Base-by-base conservation (phyloP, 2,797 vertebrate genomes). In the Notolepis coatsorum region DNA sequence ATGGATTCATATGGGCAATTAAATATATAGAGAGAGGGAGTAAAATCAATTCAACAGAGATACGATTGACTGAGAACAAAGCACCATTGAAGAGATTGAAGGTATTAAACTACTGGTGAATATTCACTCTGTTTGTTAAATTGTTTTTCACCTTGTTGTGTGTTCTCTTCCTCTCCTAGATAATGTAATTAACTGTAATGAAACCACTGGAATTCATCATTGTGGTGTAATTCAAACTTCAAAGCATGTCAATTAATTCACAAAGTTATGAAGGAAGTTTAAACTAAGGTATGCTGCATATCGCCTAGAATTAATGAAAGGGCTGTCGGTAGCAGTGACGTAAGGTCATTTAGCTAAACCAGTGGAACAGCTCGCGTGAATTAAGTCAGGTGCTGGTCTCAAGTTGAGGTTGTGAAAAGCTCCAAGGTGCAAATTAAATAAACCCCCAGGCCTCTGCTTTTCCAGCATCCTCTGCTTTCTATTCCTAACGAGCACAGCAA, bases 381-480 rank as follows among this genome's bases (percentile, higher is more conserved):
- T 31, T 31, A 33, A 28, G 27, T 3, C 30, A 24, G n/a, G 47
- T 70, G 45, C 57, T 57, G n/a, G 33, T 89, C 72, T 88, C 78
- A 76, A 61, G 80, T 85, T 84, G 72, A 76, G 61, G 67, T 80
- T 66, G 60, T 61, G 73, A 79, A 87, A 91, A 82, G 89, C 91
- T 92, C 90, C 73, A 79, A 89, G 88, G 91, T 90, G 84, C 85
- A 89, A 86, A 74, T 84, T 81, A 90, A 87, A 91, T 77, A 80
- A n/a, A 80, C 71, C 88, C 84, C 87, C 88, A 85, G 70, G 59
- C 70, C 84, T 82, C 77, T 3, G 1, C 68, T 65, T 85, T 86
- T 90, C 89, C 79, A 85, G 45, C 64, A 61, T 64, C 75, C 68
- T 66, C 74, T 71, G 68, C 84, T 85, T 80, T 78, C 55, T 43